phyloP scores from a whole-genome alignment of 2,113 vertebrate species.

The Peromyscus maniculatus region DNA sequence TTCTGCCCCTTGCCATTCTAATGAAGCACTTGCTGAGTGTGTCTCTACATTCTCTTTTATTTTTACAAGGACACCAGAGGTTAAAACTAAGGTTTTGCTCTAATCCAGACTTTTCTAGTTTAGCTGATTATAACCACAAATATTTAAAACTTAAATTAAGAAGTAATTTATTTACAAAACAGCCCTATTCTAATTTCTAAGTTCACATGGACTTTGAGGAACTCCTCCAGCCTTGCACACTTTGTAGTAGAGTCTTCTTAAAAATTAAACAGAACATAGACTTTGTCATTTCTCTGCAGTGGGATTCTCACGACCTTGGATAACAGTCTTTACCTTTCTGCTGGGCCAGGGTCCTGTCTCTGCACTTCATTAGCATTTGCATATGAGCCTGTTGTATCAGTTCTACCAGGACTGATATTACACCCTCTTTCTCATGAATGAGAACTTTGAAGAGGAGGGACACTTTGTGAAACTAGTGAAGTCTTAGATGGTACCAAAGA shows the following conservation, averaged over 20 bases:
- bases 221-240: not conserved
- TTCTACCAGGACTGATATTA: not conserved
- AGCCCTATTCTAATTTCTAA: not conserved
- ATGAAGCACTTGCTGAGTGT: not conserved
- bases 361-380: not conserved
- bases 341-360: not conserved
- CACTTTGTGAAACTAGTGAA: not conserved
- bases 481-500: not conserved
- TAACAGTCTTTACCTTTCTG: not conserved
- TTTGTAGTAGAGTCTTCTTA: conserved; percentile 37
- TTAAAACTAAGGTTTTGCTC: not conserved
- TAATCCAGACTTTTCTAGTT: not conserved
- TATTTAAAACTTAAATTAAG: not conserved
- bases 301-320: not conserved
- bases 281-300: conserved; percentile 18
- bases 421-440: not conserved
- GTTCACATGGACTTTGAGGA: not conserved
- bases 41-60: not conserved
- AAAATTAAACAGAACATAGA: conserved; percentile 32
- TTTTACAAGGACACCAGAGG: not conserved
- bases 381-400: not conserved
- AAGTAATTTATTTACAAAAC: not conserved
- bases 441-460: not conserved
- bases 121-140: not conserved
- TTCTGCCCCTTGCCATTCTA: not conserved